These are phyloP conservation scores for Nettapus auritus DNA, from an alignment of 2,113 vertebrate species.

Conservation along the genomic window DNA sequence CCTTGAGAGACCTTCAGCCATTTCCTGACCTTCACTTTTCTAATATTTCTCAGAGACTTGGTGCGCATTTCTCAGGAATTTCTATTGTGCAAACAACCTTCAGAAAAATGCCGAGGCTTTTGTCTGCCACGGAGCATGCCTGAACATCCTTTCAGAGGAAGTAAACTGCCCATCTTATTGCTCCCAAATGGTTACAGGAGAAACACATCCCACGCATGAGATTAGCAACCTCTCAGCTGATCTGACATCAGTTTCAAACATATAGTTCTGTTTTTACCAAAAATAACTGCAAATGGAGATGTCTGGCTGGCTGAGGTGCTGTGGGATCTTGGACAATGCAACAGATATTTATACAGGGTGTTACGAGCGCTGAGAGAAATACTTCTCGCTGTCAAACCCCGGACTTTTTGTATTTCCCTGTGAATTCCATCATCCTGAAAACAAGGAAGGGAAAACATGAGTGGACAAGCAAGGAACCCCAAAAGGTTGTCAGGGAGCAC, in stretches of 20 bases:
- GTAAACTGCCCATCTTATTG: constrained; percentile 44
- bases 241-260: constrained; percentile 28
- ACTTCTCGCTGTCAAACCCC: not conserved
- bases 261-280: constrained; percentile 42
- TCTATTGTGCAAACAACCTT: constrained; percentile 33
- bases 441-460: rapidly evolving
- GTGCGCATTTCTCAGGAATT: constrained; percentile 11
- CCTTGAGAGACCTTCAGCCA: constrained; percentile 37
- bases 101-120: constrained; percentile 9
- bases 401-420: not conserved
- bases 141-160: constrained; percentile 62
- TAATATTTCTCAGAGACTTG: not conserved
- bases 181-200: constrained; percentile 42
- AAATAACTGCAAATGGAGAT: not conserved
- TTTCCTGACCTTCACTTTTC: constrained; percentile 27
- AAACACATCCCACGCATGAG: constrained; percentile 63
- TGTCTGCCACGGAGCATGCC: not conserved
- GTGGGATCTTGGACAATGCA: not conserved
- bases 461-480: not conserved
- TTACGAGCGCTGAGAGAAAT: constrained; percentile 15
- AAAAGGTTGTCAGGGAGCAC: not conserved
- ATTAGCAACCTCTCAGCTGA: constrained; percentile 66
- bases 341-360: not conserved
- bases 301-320: constrained; percentile 40
- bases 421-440: constrained; percentile 12